Percentiles rank a stretch among this genome's conserved stretches.
Conservation (phyloP, 2,113 vertebrate species). For the Grantiella picta region DNA sequence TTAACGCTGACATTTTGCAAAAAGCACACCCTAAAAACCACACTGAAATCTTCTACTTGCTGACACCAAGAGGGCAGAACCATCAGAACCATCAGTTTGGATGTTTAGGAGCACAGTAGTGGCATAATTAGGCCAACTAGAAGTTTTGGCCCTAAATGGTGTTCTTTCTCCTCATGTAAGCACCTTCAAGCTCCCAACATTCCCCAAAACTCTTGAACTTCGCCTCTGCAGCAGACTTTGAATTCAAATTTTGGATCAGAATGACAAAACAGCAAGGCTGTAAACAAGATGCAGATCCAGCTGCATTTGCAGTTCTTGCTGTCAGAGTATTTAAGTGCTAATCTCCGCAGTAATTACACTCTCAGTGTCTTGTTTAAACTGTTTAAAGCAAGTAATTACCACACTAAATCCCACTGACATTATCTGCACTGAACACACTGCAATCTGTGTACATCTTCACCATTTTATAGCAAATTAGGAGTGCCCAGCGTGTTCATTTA, state of each 20-base stretch:
- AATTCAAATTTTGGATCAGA: neutral
- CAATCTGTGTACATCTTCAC: neutral
- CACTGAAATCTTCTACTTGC: neutral
- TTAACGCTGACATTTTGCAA: neutral
- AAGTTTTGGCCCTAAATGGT: neutral
- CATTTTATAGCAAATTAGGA: neutral
- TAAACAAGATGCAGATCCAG: neutral
- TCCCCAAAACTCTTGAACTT: neutral
- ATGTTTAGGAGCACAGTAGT: neutral
- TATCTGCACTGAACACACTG: neutral
- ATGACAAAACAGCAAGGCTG: neutral
- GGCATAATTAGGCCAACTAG: neutral
- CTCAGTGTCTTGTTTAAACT: neutral
- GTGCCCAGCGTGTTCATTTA: neutral
- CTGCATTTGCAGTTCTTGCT: neutral
- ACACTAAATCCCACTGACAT: neutral
- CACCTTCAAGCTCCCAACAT: neutral
- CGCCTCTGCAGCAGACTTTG: neutral
- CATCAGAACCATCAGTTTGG: neutral
- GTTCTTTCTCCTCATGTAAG: neutral
- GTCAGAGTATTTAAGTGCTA: neutral
- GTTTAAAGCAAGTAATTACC: neutral
- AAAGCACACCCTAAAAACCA: neutral
- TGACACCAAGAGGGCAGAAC: neutral
- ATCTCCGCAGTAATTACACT: neutral